These are phyloP conservation scores for Chelonus formosanus DNA, from an alignment of 2,888 invertebrate genomes.

Conservation along the genomic window DNA sequence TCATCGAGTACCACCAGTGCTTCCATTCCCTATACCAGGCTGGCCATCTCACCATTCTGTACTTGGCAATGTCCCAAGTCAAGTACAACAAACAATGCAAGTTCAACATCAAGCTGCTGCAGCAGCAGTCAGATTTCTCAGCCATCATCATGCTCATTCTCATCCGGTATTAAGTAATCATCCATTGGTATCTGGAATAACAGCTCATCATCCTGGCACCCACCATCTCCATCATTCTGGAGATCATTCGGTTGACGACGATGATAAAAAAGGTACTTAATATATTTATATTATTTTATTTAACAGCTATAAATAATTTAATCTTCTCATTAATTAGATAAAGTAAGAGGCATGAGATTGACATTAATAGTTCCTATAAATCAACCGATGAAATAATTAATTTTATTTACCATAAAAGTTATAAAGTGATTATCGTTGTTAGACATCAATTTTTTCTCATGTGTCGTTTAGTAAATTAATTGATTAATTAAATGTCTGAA, in stretches of 20 bases:
- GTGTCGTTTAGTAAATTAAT: no score
- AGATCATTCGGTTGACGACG: conserved; percentile 59
- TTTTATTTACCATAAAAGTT: no score
- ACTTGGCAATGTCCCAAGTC: conserved; percentile 60
- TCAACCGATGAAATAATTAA: no score
- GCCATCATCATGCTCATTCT: conserved; percentile 60
- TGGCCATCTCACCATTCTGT: conserved; percentile 63
- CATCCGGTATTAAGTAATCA: conserved; percentile 59
- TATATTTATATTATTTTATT: no score
- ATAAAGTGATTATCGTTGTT: no score
- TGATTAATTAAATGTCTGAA: no score
- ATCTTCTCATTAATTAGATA: no score
- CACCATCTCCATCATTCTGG: conserved; percentile 58
- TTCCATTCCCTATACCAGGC: conserved; percentile 62
- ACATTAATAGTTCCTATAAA: no score
- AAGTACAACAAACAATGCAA: conserved; percentile 61
- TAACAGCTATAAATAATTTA: no score
- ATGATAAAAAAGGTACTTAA: conserved; percentile 61
- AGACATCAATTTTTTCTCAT: no score
- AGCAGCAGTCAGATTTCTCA: conserved; percentile 57
- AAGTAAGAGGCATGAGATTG: no score
- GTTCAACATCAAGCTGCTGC: conserved; percentile 60
- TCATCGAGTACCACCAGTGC: conserved; percentile 61
- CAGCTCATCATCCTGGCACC: conserved; percentile 55
- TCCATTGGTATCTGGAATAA: conserved; percentile 57